Percentiles rank a stretch among this genome's conserved stretches.
Evolutionary conservation across 2,113 vertebrate genomes (phyloP).

Genomic region (Myrmecobius fasciatus): DNA sequence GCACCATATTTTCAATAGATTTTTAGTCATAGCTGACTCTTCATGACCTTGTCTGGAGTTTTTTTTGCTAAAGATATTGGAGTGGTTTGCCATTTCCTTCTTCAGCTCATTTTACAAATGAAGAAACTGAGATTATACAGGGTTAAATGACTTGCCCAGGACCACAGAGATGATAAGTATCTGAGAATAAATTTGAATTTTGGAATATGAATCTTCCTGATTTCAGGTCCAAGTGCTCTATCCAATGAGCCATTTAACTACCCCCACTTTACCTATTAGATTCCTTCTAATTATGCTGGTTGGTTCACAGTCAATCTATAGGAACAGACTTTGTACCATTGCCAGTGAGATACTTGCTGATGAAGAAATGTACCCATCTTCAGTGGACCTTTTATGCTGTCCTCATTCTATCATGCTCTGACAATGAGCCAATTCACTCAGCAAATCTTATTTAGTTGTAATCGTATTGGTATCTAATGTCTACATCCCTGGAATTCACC

Average conservation of each 20-base stretch:
- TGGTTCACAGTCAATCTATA: too few relatives aligned
- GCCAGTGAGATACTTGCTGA: too few relatives aligned
- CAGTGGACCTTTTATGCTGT: too few relatives aligned
- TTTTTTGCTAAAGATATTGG: neutral
- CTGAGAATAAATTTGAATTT: neutral
- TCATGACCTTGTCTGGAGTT: neutral
- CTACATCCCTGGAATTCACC: too few relatives aligned
- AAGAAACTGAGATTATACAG: neutral
- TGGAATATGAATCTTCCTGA: neutral
- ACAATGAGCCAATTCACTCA: too few relatives aligned
- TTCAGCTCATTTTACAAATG: neutral
- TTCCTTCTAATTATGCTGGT: too few relatives aligned
- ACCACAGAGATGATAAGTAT: neutral
- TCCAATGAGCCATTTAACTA: neutral
- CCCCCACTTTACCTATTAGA: too few relatives aligned
- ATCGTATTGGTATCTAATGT: too few relatives aligned
- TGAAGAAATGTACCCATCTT: too few relatives aligned
- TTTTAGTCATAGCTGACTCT: neutral
- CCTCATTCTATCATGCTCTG: too few relatives aligned
- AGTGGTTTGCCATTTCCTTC: neutral
- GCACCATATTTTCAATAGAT: neutral
- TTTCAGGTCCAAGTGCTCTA: neutral
- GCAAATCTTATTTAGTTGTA: too few relatives aligned
- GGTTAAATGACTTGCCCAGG: neutral
- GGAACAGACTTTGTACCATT: too few relatives aligned